Percentiles rank a stretch among this genome's conserved stretches.
These are phyloP conservation scores for Zonotrichia leucophrys DNA, from an alignment of 2,113 vertebrate genomes.

Conservation along the genomic window DNA sequence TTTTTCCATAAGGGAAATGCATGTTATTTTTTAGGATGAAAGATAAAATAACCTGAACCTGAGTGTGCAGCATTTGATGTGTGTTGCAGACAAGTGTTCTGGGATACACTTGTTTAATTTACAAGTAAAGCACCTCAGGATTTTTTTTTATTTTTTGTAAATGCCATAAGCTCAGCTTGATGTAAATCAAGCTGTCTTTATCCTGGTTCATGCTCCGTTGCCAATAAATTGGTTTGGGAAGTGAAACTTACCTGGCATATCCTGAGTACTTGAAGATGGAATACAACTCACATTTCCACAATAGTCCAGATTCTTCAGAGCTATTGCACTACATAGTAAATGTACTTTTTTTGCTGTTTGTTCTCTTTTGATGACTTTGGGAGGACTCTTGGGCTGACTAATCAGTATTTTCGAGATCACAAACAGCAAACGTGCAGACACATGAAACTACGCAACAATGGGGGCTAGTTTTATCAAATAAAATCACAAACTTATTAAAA, in stretches of 20 bases:
- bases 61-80: neutral
- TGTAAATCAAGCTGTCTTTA: neutral
- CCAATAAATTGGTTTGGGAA: neutral
- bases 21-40: neutral
- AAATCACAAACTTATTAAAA: neutral
- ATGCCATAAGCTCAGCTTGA: neutral
- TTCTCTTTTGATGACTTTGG: neutral
- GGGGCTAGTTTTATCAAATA: neutral
- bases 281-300: neutral
- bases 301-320: neutral
- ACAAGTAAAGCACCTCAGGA: neutral
- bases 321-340: neutral
- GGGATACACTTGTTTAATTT: neutral
- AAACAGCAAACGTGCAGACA: neutral
- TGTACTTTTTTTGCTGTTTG: neutral
- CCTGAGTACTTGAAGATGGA: neutral
- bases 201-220: neutral
- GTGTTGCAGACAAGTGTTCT: neutral
- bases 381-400: neutral
- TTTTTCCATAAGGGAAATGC: neutral
- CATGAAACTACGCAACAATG: neutral
- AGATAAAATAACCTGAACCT: neutral
- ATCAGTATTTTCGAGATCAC: neutral
- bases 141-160: neutral
- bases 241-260: neutral